These are phyloP conservation scores for Solea solea DNA, from an alignment of 2,113 vertebrate species.

Conservation along the genomic window DNA sequence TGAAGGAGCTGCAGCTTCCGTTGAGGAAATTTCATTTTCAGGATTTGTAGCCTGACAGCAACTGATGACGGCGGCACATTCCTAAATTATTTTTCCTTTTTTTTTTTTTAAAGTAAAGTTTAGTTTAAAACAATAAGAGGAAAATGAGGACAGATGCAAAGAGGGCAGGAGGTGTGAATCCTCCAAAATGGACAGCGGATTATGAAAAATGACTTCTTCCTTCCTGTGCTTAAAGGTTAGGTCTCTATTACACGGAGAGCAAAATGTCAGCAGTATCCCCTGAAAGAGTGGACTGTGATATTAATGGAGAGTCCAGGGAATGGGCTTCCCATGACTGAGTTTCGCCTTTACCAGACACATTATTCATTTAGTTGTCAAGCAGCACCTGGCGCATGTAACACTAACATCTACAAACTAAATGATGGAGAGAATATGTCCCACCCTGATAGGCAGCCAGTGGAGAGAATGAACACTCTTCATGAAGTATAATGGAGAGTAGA, in stretches of 20 bases:
- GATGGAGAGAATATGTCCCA: constrained; percentile 74
- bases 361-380: constrained; percentile 78
- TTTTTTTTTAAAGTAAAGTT: background rate
- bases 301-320: constrained; percentile 80
- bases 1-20: constrained; percentile 10
- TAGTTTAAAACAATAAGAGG: constrained; percentile 38
- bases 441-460: constrained; percentile 52
- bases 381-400: constrained; percentile 73
- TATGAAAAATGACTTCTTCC: constrained; percentile 89
- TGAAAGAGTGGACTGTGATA: constrained; percentile 79
- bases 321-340: constrained; percentile 75
- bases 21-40: constrained; percentile 32
- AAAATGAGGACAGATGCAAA: constrained; percentile 61
- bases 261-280: constrained; percentile 81
- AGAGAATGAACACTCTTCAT: constrained; percentile 57
- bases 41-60: constrained; percentile 14
- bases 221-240: constrained; percentile 91
- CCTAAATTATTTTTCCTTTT: constrained; percentile 1
- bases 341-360: constrained; percentile 74
- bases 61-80: constrained; percentile 37
- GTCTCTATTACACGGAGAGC: constrained; percentile 85
- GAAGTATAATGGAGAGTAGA: constrained; percentile 54
- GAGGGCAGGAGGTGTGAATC: constrained; percentile 47
- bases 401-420: constrained; percentile 75
- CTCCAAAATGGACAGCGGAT: constrained; percentile 76